These are phyloP conservation scores for Vicugna pacos DNA, from an alignment of 2,113 vertebrate species.

Conservation along the genomic window DNA sequence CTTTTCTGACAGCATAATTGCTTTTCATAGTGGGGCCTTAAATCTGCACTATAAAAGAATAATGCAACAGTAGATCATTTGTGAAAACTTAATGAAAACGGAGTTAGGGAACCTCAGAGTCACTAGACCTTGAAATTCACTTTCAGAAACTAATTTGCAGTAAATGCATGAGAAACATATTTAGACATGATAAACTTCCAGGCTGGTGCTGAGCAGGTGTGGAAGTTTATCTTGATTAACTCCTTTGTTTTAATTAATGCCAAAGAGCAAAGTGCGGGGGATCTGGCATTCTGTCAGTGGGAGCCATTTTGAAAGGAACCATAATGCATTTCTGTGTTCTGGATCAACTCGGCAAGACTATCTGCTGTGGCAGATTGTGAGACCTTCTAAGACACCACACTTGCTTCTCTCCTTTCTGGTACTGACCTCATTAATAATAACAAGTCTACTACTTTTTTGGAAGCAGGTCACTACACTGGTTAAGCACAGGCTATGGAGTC, in stretches of 20 bases:
- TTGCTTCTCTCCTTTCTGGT: background rate
- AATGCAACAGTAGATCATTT: slow-evolving; percentile 96
- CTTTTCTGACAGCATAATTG: slow-evolving; percentile 98
- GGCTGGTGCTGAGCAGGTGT: slow-evolving; percentile 84
- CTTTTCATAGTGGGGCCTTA: slow-evolving; percentile 92
- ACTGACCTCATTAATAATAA: slow-evolving; percentile 26
- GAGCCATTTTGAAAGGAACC: slow-evolving; percentile 60
- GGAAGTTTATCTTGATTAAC: slow-evolving; percentile 90
- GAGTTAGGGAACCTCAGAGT: slow-evolving; percentile 95
- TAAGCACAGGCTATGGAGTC: background rate
- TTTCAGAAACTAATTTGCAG: slow-evolving; percentile 99
- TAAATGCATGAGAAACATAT: slow-evolving; percentile 98
- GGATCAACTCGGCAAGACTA: background rate
- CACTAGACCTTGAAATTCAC: slow-evolving; percentile 99
- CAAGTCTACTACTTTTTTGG: background rate
- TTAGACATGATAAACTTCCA: slow-evolving; percentile 92
- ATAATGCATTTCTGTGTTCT: background rate
- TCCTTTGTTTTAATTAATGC: slow-evolving; percentile 88
- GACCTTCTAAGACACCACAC: background rate
- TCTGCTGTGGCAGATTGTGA: background rate
- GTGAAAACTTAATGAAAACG: slow-evolving; percentile 98
- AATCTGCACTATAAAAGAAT: slow-evolving; percentile 92
- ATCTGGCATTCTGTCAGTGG: slow-evolving; percentile 34
- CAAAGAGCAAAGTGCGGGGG: slow-evolving; percentile 66
- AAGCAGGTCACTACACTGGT: background rate